These are phyloP conservation scores for Sternarchorhynchus goeldii DNA, from an alignment of 2,797 vertebrate genomes.

Conservation along the genomic window DNA sequence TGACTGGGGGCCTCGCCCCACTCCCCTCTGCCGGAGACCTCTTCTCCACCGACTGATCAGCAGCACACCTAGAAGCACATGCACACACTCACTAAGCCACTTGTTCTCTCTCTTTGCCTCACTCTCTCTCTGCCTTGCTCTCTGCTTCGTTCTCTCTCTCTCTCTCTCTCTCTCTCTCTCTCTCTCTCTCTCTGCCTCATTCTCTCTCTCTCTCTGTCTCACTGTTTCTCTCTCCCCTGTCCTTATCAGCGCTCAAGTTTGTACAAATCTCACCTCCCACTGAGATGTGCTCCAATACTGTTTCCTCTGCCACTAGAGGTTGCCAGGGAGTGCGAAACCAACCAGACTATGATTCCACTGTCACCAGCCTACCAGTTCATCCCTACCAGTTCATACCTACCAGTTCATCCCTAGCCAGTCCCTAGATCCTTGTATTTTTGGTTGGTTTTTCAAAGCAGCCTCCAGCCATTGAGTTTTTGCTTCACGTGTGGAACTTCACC, in stretches of 20 bases:
- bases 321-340: not conserved
- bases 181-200: not conserved
- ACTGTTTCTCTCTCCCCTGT: no score
- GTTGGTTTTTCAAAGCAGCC: constrained; percentile 29
- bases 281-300: no score
- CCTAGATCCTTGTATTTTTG: not conserved
- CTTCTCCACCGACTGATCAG: constrained; percentile 93
- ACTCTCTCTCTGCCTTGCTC: not conserved
- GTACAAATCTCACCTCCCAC: no score
- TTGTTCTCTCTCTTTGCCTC: not conserved
- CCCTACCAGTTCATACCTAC: not conserved
- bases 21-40: constrained; percentile 97
- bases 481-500: not conserved
- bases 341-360: constrained; percentile 41
- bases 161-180: not conserved
- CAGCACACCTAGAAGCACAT: constrained; percentile 27
- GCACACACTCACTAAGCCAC: constrained; percentile 31
- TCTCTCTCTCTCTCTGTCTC: not conserved
- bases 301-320: not conserved
- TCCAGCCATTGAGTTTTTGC: not conserved
- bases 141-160: not conserved
- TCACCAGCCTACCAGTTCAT: constrained; percentile 22
- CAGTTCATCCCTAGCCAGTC: constrained; percentile 18
- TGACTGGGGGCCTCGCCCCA: constrained; percentile 94
- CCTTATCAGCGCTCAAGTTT: no score